phyloP scores from a whole-genome alignment of 2,113 vertebrate species.

The Astur gentilis region DNA sequence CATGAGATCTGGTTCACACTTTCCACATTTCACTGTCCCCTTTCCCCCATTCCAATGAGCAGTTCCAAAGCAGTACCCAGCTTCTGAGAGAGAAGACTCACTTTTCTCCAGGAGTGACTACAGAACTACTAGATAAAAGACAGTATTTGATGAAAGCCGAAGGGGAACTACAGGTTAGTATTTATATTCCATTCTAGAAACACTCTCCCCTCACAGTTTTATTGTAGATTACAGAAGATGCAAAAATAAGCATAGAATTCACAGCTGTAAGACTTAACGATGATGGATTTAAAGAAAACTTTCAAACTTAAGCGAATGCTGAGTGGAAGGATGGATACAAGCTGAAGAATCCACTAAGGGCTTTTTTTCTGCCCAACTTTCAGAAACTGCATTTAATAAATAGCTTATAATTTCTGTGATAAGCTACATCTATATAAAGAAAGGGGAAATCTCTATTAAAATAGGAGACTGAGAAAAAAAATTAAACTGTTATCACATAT shows the following conservation, averaged over 20 bases:
- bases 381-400: not conserved
- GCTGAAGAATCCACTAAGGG: not conserved
- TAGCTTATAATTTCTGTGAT: not conserved
- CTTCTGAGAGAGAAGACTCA: not conserved
- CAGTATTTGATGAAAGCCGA: not conserved
- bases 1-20: not conserved
- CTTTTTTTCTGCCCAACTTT: not conserved
- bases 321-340: not conserved
- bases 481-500: not conserved
- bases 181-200: not conserved
- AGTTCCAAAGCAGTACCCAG: not conserved
- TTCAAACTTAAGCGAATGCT: not conserved
- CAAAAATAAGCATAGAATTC: not conserved
- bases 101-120: not conserved
- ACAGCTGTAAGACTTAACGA: not conserved
- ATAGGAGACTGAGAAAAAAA: not conserved
- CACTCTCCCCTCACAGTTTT: not conserved
- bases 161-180: not conserved
- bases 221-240: not conserved
- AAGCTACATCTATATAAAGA: not conserved
- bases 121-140: not conserved
- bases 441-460: not conserved
- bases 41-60: not conserved
- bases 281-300: not conserved
- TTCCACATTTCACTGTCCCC: not conserved